Conservation (phyloP, 2,888 invertebrate species). For the Antitype chi region DNA sequence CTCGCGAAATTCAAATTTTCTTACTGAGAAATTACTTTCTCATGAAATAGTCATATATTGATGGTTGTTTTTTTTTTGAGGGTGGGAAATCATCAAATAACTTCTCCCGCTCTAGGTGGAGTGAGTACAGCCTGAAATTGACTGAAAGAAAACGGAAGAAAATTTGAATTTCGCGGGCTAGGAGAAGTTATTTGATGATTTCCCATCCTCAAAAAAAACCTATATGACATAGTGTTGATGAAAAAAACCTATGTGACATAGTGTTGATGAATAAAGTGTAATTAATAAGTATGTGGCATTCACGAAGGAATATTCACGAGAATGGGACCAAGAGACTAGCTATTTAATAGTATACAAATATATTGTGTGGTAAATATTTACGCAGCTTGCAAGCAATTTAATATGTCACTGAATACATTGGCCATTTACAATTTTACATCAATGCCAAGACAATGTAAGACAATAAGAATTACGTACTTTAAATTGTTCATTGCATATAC, state of each 20-base stretch:
- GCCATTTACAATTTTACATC: slow-evolving; percentile 1
- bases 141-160: too few species aligned
- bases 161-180: too few species aligned
- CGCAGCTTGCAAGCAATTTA: slow-evolving; percentile 6
- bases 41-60: too few species aligned
- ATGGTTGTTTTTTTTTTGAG: too few species aligned
- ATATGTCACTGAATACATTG: background rate
- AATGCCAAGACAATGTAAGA: slow-evolving; percentile 1
- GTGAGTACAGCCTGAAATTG: too few species aligned
- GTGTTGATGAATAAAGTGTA: slow-evolving; percentile 7
- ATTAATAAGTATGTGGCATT: slow-evolving; percentile 12
- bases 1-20: too few species aligned
- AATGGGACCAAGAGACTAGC: slow-evolving; percentile 49
- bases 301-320: slow-evolving; percentile 10
- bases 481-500: background rate
- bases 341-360: slow-evolving; percentile 25
- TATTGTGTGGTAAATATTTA: slow-evolving; percentile 18
- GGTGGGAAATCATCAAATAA: too few species aligned
- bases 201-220: background rate
- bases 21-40: too few species aligned
- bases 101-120: too few species aligned
- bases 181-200: too few species aligned
- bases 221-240: slow-evolving; percentile 4
- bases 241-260: background rate
- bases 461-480: slow-evolving; percentile 5